Conservation (phyloP, 2,888 invertebrate genomes). For the Petrolisthes cinctipes region DNA sequence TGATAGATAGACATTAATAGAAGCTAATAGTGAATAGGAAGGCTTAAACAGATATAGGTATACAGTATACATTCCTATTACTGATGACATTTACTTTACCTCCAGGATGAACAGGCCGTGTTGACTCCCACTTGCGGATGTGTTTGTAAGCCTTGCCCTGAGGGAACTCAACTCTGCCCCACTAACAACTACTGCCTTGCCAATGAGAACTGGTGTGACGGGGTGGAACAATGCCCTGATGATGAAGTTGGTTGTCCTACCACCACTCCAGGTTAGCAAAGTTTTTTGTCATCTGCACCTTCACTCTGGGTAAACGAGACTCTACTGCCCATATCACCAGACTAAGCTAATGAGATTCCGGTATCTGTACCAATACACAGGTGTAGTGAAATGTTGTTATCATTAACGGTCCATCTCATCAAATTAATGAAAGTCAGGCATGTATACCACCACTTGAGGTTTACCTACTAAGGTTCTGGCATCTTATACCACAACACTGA, state of each 20-base stretch:
- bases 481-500: no score
- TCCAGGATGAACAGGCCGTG: conserved; percentile 74
- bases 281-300: no score
- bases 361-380: background rate
- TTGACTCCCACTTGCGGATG: conserved; percentile 79
- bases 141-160: conserved; percentile 79
- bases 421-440: background rate
- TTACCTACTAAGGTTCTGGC: background rate
- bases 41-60: no score
- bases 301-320: background rate
- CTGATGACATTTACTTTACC: no score
- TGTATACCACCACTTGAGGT: background rate
- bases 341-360: background rate
- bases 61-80: no score
- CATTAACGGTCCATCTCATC: background rate
- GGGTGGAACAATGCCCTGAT: conserved; percentile 84
- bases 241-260: conserved; percentile 80
- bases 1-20: no score
- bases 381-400: background rate
- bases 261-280: conserved; percentile 67
- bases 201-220: conserved; percentile 83
- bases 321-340: background rate
- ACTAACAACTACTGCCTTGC: conserved; percentile 82
- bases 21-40: no score
- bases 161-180: conserved; percentile 78